phyloP scores from a whole-genome alignment of 2,113 vertebrate genomes.

The Antennarius striatus region DNA sequence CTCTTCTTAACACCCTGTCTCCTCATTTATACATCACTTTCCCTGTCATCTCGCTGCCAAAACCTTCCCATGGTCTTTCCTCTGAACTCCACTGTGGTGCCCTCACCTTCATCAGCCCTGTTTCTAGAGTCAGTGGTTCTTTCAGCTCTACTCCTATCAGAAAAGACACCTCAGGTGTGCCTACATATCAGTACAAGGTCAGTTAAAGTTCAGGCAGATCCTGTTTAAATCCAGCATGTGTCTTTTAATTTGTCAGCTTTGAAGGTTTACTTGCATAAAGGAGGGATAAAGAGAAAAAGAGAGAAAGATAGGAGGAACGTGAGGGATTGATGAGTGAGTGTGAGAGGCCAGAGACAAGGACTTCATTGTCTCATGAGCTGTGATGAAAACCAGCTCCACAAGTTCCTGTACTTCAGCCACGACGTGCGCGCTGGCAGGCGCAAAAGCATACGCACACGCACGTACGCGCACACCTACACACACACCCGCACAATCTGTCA shows the following conservation, averaged over 20 bases:
- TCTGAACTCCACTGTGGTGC: constrained; percentile 40
- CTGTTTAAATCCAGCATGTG: constrained; percentile 47
- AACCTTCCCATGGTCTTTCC: constrained; percentile 57
- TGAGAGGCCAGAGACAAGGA: constrained; percentile 42
- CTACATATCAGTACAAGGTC: constrained; percentile 58
- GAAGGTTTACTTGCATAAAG: constrained; percentile 26
- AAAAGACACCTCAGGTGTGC: constrained; percentile 45
- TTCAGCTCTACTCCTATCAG: constrained; percentile 56
- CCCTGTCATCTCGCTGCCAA: constrained; percentile 31
- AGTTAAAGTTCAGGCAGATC: constrained; percentile 52
- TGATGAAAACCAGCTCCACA: constrained; percentile 57
- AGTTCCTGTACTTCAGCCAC: constrained; percentile 38
- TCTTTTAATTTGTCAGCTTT: constrained; percentile 46
- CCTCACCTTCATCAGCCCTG: constrained; percentile 53
- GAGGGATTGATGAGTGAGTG: constrained; percentile 30
- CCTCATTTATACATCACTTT: constrained; percentile 30
- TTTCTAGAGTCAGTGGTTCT: constrained; percentile 46
- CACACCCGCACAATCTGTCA: constrained; percentile 9
- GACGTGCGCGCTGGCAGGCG: neutral
- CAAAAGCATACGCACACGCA: constrained; percentile 4
- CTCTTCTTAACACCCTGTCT: constrained; percentile 29
- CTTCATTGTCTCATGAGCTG: constrained; percentile 48
- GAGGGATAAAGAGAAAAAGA: constrained; percentile 1
- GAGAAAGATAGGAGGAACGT: constrained; percentile 3
- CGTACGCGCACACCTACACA: neutral